Evolutionary conservation across 2,888 invertebrate species (phyloP).

Genomic region (Carterocephalus palaemon): DNA sequence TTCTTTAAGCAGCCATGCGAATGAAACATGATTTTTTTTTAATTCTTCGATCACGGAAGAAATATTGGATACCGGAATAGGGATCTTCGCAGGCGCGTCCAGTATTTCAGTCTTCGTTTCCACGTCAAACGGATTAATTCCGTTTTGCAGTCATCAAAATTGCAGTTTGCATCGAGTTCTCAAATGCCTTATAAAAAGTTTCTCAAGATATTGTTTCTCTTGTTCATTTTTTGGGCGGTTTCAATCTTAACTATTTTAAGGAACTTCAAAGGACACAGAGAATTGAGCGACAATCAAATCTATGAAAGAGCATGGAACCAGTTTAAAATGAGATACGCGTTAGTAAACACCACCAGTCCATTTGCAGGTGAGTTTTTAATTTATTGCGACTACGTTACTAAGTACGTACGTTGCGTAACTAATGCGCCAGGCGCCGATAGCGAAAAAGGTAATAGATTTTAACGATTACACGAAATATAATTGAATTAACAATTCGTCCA

Average conservation of each 20-base stretch:
- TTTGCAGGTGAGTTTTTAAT: slow-evolving; percentile 22
- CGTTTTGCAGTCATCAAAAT: slow-evolving; percentile 1
- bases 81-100: neutral
- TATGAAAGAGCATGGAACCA: slow-evolving; percentile 37
- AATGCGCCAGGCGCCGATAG: too few relatives aligned
- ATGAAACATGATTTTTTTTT: too few relatives aligned
- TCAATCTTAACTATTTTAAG: slow-evolving; percentile 41
- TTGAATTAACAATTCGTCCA: too few relatives aligned
- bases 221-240: slow-evolving; percentile 44
- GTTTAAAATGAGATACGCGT: slow-evolving; percentile 33
- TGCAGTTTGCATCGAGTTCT: slow-evolving; percentile 3
- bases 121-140: slow-evolving; percentile 8
- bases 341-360: slow-evolving; percentile 20
- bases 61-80: slow-evolving; percentile 12
- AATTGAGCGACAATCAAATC: slow-evolving; percentile 17
- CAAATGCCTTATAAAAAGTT: slow-evolving; percentile 31
- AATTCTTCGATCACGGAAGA: too few relatives aligned
- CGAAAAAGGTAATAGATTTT: too few relatives aligned
- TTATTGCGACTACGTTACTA: too few relatives aligned
- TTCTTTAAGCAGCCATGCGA: too few relatives aligned
- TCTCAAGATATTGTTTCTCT: slow-evolving; percentile 36
- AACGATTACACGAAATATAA: too few relatives aligned
- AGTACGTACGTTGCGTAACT: too few relatives aligned
- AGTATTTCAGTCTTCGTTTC: slow-evolving; percentile 12
- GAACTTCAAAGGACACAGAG: slow-evolving; percentile 31